phyloP scores from a whole-genome alignment of 1,140 invertebrate species.

The Drosophila novamexicana region DNA sequence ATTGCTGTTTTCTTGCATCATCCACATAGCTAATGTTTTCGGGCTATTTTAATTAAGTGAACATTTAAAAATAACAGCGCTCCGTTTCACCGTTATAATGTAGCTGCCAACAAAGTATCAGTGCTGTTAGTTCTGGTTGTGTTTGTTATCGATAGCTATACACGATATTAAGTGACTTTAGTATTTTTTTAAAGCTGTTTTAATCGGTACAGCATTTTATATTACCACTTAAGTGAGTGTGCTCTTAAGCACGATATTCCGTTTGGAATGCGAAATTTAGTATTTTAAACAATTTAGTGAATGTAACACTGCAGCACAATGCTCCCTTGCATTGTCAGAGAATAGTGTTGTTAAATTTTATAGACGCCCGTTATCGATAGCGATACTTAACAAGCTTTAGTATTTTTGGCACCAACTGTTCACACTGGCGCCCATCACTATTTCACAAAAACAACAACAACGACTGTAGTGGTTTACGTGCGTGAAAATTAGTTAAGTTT shows the following conservation, averaged over 20 bases:
- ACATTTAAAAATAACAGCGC: constrained; percentile 47
- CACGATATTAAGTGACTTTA: background rate
- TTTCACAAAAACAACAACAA: constrained; percentile 43
- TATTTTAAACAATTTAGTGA: background rate
- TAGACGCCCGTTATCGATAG: constrained; percentile 31
- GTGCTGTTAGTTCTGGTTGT: background rate
- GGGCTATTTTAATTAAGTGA: constrained; percentile 42
- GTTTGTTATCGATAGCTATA: background rate
- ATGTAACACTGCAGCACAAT: background rate
- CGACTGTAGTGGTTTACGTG: constrained; percentile 69
- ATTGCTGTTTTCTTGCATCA: constrained; percentile 55
- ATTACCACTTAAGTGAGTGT: too few relatives aligned
- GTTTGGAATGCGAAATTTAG: too few relatives aligned
- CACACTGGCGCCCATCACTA: constrained; percentile 52
- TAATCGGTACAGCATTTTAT: background rate
- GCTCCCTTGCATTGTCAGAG: background rate
- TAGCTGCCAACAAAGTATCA: background rate
- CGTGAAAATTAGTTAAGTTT: constrained; percentile 80
- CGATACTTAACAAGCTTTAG: background rate
- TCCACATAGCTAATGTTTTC: constrained; percentile 68
- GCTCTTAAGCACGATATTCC: too few relatives aligned
- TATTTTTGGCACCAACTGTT: constrained; percentile 20
- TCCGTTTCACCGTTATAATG: constrained; percentile 1
- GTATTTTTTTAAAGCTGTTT: background rate
- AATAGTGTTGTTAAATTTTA: constrained; percentile 28